A percentile compares a stretch with the other conserved stretches of the same genome.
Evolutionary conservation across 2,113 vertebrate species (phyloP).

Genomic region (Grammomys surdaster): DNA sequence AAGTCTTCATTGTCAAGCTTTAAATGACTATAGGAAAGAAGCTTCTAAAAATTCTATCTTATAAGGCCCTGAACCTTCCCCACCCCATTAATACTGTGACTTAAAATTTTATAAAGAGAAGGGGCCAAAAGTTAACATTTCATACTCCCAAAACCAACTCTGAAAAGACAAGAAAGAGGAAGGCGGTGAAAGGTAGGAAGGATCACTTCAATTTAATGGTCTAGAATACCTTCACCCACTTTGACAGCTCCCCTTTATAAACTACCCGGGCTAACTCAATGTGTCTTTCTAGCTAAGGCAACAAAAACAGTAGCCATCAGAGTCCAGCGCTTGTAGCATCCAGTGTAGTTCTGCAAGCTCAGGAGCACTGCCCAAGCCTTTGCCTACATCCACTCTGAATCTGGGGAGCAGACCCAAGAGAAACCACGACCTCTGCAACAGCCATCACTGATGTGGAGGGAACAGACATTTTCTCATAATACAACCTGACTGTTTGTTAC

Average conservation of each 20-base stretch:
- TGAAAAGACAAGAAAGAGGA: neutral
- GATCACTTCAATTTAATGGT: neutral
- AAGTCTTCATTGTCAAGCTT: constrained; percentile 52
- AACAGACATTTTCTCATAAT: constrained; percentile 81
- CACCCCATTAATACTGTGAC: neutral
- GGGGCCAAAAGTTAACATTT: constrained; percentile 33
- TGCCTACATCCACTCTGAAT: neutral
- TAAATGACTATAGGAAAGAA: constrained; percentile 35
- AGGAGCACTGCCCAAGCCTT: neutral
- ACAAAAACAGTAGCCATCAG: neutral
- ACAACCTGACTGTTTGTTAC: constrained; percentile 60
- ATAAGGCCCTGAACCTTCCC: neutral
- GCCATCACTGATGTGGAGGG: constrained; percentile 52
- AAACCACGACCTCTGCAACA: constrained; percentile 54
- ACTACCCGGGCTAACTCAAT: neutral
- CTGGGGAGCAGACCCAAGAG: neutral
- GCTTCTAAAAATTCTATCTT: constrained; percentile 18
- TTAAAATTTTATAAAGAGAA: constrained; percentile 12
- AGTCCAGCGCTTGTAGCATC: neutral
- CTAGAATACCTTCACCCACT: neutral
- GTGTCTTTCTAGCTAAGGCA: neutral
- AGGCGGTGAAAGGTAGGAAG: neutral
- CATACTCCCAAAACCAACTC: constrained; percentile 38
- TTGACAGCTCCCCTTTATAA: constrained; percentile 36
- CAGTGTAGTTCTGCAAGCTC: fast-evolving